Percentiles rank a stretch among this genome's conserved stretches.
phyloP scores from a whole-genome alignment of 2,113 vertebrate genomes.

The Archocentrus centrarchus region DNA sequence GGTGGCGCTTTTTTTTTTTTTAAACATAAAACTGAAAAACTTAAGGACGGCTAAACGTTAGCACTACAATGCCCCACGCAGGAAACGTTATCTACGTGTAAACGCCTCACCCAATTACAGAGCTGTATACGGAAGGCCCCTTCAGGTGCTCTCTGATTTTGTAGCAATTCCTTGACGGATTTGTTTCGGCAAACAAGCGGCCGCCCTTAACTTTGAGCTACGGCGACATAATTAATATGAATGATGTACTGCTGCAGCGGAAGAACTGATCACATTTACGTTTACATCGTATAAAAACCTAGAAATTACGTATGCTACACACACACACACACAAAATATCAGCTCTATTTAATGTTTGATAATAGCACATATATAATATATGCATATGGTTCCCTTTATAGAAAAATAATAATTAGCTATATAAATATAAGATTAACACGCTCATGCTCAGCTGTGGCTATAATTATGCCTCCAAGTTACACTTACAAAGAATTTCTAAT shows the following conservation, averaged over 20 bases:
- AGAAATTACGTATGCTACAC: neutral
- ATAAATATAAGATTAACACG: neutral
- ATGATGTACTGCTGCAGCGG: neutral
- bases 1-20: neutral
- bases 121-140: neutral
- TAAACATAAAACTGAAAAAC: neutral
- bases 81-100: slow-evolving; percentile 13
- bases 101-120: slow-evolving; percentile 39
- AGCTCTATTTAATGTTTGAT: neutral
- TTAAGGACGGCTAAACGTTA: neutral
- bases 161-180: neutral
- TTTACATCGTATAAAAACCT: neutral
- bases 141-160: slow-evolving; percentile 29
- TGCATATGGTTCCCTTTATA: neutral
- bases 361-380: neutral
- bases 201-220: neutral
- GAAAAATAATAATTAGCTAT: neutral
- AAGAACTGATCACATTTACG: neutral
- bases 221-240: neutral
- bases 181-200: neutral
- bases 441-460: neutral
- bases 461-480: neutral
- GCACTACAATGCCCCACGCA: neutral
- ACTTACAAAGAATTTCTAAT: neutral
- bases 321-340: neutral